phyloP scores from a whole-genome alignment of 2,888 invertebrate genomes.

The Lasioglossum marginatum region DNA sequence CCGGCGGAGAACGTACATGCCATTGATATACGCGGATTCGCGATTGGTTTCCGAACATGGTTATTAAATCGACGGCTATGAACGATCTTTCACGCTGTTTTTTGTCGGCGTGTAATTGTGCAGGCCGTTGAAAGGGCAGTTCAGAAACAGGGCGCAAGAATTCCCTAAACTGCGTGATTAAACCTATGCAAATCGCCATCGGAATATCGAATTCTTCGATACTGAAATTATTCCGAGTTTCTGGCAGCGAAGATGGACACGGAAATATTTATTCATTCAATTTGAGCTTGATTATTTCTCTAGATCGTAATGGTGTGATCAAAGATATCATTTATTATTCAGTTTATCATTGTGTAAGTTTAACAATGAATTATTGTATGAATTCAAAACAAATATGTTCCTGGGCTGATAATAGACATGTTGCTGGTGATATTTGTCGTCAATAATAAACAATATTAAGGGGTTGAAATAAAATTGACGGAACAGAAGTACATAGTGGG shows the following conservation, averaged over 20 bases:
- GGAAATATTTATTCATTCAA: too few relatives aligned
- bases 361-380: too few relatives aligned
- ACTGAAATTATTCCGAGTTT: neutral
- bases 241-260: neutral
- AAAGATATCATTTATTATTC: too few relatives aligned
- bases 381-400: too few relatives aligned
- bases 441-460: too few relatives aligned
- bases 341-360: too few relatives aligned
- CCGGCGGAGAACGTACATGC: constrained; percentile 39
- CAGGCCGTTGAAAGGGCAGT: neutral
- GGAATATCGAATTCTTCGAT: neutral
- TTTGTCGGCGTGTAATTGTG: constrained; percentile 34
- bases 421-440: too few relatives aligned
- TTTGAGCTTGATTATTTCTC: too few relatives aligned
- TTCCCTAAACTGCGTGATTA: neutral
- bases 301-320: too few relatives aligned
- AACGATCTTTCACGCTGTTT: constrained; percentile 29
- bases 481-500: neutral
- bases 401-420: too few relatives aligned
- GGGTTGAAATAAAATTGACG: neutral
- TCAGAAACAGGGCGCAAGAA: neutral
- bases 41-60: constrained; percentile 45
- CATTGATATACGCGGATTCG: constrained; percentile 41
- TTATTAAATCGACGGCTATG: constrained; percentile 49
- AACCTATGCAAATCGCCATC: neutral